phyloP scores from a whole-genome alignment of 2,888 invertebrate genomes.

The Leptinotarsa peninsularis region DNA sequence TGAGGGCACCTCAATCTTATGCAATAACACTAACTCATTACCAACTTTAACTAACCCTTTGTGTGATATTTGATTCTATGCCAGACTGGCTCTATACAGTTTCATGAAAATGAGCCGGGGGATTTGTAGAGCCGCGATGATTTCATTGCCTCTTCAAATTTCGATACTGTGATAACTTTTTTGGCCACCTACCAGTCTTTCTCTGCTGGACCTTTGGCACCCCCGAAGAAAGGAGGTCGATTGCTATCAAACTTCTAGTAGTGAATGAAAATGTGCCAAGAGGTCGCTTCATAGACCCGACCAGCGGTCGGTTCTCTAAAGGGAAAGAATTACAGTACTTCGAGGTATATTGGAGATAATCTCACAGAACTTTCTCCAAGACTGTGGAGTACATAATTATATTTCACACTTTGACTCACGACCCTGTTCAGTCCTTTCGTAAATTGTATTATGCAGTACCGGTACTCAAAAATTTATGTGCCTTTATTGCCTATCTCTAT shows the following conservation, averaged over 20 bases:
- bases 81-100: too few species aligned
- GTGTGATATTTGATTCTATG: too few species aligned
- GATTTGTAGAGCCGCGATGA: too few species aligned
- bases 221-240: neutral
- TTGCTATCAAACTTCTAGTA: neutral
- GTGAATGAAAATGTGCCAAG: neutral
- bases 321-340: conserved; percentile 7
- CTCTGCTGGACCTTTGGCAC: neutral
- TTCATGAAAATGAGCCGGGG: too few species aligned
- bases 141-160: too few species aligned
- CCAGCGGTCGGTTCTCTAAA: neutral
- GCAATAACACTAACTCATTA: too few species aligned
- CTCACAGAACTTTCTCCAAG: neutral
- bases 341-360: conserved; percentile 4
- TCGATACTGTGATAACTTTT: neutral
- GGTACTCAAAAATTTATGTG: conserved; percentile 7
- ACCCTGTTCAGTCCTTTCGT: neutral
- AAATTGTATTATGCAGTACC: neutral
- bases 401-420: neutral
- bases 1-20: too few species aligned
- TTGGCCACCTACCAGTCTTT: neutral
- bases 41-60: too few species aligned
- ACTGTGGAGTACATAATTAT: neutral
- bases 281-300: neutral
- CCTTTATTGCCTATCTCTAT: conserved; percentile 22